Conservation (phyloP, 2,888 invertebrate genomes). For the Caenorhabditis doughertyi region DNA sequence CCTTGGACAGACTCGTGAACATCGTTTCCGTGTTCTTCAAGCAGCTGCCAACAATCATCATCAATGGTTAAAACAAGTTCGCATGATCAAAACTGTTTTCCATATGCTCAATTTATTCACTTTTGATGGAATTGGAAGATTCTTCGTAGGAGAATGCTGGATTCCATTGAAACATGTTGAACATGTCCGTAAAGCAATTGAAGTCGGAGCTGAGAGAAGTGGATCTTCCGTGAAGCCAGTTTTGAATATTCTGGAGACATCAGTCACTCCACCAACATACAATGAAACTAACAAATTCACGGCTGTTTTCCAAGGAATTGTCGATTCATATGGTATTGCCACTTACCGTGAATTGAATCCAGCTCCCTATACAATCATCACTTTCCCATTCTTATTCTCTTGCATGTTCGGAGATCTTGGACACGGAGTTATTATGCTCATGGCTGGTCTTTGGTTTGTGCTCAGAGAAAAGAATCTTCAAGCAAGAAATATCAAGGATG, state of each 20-base stretch:
- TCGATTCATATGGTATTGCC: constrained; percentile 97
- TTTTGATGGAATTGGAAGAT: constrained; percentile 99
- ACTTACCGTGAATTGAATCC: constrained; percentile 97
- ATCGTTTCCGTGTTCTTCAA: constrained; percentile 86
- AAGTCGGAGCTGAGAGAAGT: constrained; percentile 90
- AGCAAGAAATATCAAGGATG: constrained; percentile 56
- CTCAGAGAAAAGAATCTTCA: constrained; percentile 90
- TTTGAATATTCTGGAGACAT: constrained; percentile 94
- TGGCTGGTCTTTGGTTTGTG: constrained; percentile 90
- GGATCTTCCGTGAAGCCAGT: constrained; percentile 97
- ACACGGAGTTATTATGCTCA: constrained; percentile 92
- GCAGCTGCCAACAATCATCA: constrained; percentile 98
- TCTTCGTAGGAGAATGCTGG: constrained; percentile 99
- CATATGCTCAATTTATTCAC: constrained; percentile 98
- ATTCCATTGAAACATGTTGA: constrained; percentile 92
- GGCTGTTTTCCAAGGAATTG: constrained; percentile 91
- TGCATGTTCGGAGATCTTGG: constrained; percentile 98
- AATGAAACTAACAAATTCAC: constrained; percentile 98
- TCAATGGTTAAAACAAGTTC: constrained; percentile 94
- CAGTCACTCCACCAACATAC: constrained; percentile 93
- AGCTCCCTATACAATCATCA: constrained; percentile 96
- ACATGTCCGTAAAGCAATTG: constrained; percentile 92
- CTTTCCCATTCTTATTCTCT: constrained; percentile 97
- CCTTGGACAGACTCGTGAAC: constrained; percentile 80
- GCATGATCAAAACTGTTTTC: constrained; percentile 98